Base-by-base conservation (phyloP, 1,140 invertebrate species). In the Megalonaias nervosa region DNA sequence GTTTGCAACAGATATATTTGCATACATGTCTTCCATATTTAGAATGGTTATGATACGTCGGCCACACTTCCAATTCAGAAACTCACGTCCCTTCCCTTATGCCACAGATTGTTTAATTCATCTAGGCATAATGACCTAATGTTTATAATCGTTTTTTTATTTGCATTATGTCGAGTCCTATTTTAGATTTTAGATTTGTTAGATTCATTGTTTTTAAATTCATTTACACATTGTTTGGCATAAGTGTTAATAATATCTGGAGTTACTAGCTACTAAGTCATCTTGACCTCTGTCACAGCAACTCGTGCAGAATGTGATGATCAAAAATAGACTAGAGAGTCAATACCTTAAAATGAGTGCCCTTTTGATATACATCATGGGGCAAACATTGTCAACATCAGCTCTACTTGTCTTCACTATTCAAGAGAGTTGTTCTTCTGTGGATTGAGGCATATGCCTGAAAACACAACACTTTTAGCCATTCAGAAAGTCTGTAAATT, bases 351-450 rank as follows among this genome's bases (percentile, higher is more conserved):
- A 71, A 77, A 5, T 21, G 31, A 31, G 6, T 56, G 67, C 48
- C 70, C 19, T n/a, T 70, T 38, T 57, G 17, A 66, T 75, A 75
- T 3, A 59, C 26, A 31, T 79, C 72, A n/a, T 67, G 59, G 2
- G 80, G 75, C 11, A 79, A 61, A 55, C 74, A 77, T 74, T 79
- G 56, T 81, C 79, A 17, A 81, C 79, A 16, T 75, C 80, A 0
- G 72, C 62, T 69, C 21, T 69, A 59, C 70, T 60, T 69, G 71
- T 81, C 4, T 62, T 58, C 21, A 62, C 71, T 3, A 75, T 61
- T 3, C 31, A 74, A 17, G 75, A 77, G 61, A 11, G 74, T 67
- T 74, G 31, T 71, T 61, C 12, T 67, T 59, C n/a, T 26, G 12
- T 1, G 55, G 15, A 16, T 38, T n/a, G 14, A 68, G 23, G 21